phyloP scores from a whole-genome alignment of 2,888 invertebrate genomes.

The Idaea dimidiata region DNA sequence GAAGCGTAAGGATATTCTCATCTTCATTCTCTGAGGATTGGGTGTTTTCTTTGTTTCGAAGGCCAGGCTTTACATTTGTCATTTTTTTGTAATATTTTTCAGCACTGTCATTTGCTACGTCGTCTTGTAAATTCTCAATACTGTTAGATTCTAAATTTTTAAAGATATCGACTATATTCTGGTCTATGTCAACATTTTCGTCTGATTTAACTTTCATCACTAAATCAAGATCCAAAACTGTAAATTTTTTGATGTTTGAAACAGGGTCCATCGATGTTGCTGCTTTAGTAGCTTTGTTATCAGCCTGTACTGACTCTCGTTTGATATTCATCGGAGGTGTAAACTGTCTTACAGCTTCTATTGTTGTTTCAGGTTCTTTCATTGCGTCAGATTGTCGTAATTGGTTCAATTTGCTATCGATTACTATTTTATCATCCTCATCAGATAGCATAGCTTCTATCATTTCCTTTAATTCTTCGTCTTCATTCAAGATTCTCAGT shows the following conservation, averaged over 20 bases:
- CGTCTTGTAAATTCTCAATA: constrained; percentile 9
- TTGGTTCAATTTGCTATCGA: background rate
- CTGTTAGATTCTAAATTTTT: constrained; percentile 30
- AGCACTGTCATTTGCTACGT: constrained; percentile 3
- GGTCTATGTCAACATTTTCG: constrained; percentile 20
- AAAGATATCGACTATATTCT: constrained; percentile 38
- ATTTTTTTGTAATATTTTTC: background rate
- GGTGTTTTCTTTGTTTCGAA: background rate
- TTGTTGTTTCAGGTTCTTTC: background rate
- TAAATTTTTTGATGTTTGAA: constrained; percentile 8
- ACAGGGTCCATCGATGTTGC: too few species aligned
- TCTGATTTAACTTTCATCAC: background rate
- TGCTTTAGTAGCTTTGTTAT: too few species aligned
- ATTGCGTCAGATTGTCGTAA: background rate
- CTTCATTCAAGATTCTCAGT: constrained; percentile 36
- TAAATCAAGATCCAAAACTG: constrained; percentile 14
- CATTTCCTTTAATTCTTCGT: constrained; percentile 39
- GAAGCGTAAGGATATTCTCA: constrained; percentile 35
- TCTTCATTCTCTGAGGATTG: constrained; percentile 14
- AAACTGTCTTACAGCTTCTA: background rate
- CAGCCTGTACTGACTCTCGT: background rate
- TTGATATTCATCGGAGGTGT: background rate
- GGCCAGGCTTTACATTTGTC: background rate
- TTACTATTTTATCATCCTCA: background rate
- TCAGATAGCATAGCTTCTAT: background rate